A percentile compares a stretch with the other conserved stretches of the same genome.
These are phyloP conservation scores for Lampropteryx suffumata DNA, from an alignment of 2,888 invertebrate genomes.

Conservation along the genomic window DNA sequence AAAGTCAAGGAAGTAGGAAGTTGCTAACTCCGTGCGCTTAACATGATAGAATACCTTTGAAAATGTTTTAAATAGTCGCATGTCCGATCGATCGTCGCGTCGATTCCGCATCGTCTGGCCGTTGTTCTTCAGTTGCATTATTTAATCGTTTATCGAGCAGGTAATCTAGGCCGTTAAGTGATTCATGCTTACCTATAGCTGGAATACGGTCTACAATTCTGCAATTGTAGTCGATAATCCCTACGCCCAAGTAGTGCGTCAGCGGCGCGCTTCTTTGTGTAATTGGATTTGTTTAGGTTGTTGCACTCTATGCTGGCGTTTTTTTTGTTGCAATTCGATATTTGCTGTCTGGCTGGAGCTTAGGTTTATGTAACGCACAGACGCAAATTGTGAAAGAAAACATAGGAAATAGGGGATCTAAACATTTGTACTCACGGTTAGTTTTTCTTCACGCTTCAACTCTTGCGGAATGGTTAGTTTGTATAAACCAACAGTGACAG, in stretches of 20 bases:
- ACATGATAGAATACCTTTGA: too few relatives aligned
- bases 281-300: slow-evolving; percentile 63
- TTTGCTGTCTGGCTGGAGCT: slow-evolving; percentile 21
- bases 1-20: too few relatives aligned
- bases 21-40: too few relatives aligned
- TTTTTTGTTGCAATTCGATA: slow-evolving; percentile 35
- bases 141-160: slow-evolving; percentile 49
- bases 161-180: slow-evolving; percentile 42
- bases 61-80: slow-evolving; percentile 14
- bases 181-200: slow-evolving; percentile 23
- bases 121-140: slow-evolving; percentile 46
- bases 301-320: slow-evolving; percentile 40
- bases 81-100: slow-evolving; percentile 39
- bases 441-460: too few relatives aligned
- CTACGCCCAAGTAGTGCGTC: slow-evolving; percentile 50
- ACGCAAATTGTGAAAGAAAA: too few relatives aligned
- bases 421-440: too few relatives aligned
- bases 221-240: slow-evolving; percentile 50
- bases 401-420: not conserved
- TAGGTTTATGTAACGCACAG: not conserved
- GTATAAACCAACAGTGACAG: too few relatives aligned
- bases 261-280: slow-evolving; percentile 52
- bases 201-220: slow-evolving; percentile 14
- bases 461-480: too few relatives aligned
- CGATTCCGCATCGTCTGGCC: slow-evolving; percentile 36